Conservation (phyloP, 2,113 vertebrate genomes). For the Ivindomyrus marchei region DNA sequence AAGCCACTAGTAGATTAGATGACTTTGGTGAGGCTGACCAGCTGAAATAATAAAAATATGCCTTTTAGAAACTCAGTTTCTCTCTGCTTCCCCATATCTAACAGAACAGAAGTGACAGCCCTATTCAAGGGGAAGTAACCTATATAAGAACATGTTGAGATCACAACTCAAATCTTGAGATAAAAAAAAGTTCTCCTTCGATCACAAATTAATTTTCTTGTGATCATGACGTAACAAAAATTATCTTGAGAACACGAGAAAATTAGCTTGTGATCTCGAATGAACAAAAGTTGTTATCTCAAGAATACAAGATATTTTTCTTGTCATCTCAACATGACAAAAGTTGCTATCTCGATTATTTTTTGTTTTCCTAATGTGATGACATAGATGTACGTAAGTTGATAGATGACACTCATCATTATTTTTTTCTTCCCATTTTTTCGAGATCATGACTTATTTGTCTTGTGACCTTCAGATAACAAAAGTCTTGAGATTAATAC, state of each 20-base stretch:
- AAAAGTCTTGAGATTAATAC: not conserved
- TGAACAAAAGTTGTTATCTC: not conserved
- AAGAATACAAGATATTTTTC: not conserved
- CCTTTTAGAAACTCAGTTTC: not conserved
- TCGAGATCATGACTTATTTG: not conserved
- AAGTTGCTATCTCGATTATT: not conserved
- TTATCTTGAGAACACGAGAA: not conserved
- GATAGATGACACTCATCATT: not conserved
- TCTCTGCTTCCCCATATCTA: not conserved
- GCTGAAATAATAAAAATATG: not conserved
- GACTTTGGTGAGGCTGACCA: not conserved
- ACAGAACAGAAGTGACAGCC: not conserved
- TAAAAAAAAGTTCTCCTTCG: not conserved
- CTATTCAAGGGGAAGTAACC: not conserved
- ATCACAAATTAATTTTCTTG: not conserved
- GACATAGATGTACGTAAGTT: not conserved
- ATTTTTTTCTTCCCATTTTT: not conserved
- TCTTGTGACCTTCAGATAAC: not conserved
- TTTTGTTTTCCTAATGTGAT: not conserved
- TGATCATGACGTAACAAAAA: not conserved
- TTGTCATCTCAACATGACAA: not conserved
- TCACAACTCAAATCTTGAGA: not conserved
- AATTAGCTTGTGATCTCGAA: not conserved
- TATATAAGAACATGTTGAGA: not conserved
- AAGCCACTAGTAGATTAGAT: not conserved